Evolutionary conservation across 1,140 invertebrate genomes (phyloP).

Genomic region (Drosophila nebulosa): DNA sequence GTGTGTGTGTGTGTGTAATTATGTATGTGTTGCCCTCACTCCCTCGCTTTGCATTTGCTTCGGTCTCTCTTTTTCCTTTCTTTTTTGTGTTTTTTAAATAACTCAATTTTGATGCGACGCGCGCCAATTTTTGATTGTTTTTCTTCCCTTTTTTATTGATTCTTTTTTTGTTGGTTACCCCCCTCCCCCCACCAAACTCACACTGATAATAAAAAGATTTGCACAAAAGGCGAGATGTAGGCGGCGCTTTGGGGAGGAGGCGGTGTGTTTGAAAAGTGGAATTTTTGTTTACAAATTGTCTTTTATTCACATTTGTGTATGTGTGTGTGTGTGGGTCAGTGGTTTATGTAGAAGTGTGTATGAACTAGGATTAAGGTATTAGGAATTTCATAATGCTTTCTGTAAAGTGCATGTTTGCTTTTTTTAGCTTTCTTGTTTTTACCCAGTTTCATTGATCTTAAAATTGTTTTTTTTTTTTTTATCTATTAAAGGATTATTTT

Average conservation of each 20-base stretch:
- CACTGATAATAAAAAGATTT: conserved; percentile 1
- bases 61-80: neutral
- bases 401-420: too few species aligned
- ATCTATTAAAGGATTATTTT: too few species aligned
- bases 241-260: neutral
- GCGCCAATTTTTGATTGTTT: conserved; percentile 48
- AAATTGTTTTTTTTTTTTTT: too few species aligned
- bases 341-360: neutral
- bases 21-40: conserved; percentile 18
- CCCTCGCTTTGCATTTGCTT: conserved; percentile 13
- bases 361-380: neutral
- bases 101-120: conserved; percentile 39
- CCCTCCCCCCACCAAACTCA: too few species aligned
- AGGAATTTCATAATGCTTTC: too few species aligned
- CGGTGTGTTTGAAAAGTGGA: neutral
- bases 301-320: conserved; percentile 12
- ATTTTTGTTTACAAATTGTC: conserved; percentile 40
- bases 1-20: conserved; percentile 4
- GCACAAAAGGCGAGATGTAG: neutral
- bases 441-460: too few species aligned
- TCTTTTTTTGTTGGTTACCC: conserved; percentile 38
- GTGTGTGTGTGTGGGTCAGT: conserved; percentile 29
- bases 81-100: conserved; percentile 24
- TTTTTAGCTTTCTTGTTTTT: too few species aligned
- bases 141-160: conserved; percentile 2